A percentile compares a stretch with the other conserved stretches of the same genome.
These are phyloP conservation scores for Rostratula benghalensis DNA, from an alignment of 2,113 vertebrate genomes.

Conservation along the genomic window DNA sequence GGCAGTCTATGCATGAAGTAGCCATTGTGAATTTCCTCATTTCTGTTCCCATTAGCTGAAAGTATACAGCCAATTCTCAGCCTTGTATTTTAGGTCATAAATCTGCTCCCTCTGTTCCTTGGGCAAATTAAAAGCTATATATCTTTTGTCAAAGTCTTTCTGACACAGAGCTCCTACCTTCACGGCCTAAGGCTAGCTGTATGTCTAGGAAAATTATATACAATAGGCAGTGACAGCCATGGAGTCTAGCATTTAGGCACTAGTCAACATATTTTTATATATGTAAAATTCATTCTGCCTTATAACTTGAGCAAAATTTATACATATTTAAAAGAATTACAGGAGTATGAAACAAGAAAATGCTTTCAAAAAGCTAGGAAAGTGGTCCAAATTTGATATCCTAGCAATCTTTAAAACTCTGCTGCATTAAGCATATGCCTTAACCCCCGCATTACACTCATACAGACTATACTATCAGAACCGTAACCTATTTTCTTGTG, in stretches of 20 bases:
- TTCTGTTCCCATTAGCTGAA: conserved; percentile 57
- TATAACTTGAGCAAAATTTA: background rate
- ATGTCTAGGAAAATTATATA: conserved; percentile 51
- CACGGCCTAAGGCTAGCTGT: conserved; percentile 63
- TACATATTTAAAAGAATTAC: conserved; percentile 33
- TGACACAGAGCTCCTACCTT: conserved; percentile 64
- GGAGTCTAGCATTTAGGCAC: conserved; percentile 42
- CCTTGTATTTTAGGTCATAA: conserved; percentile 61
- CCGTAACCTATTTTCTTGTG: background rate
- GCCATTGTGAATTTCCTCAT: conserved; percentile 38
- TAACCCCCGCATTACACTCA: background rate
- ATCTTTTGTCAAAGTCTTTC: conserved; percentile 70
- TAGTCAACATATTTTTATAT: conserved; percentile 57
- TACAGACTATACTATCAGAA: background rate
- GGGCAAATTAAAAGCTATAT: conserved; percentile 77
- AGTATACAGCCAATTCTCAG: conserved; percentile 64
- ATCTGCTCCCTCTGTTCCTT: conserved; percentile 57
- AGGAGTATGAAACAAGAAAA: conserved; percentile 27
- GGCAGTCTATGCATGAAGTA: background rate
- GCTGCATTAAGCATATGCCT: background rate
- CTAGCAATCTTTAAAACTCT: background rate
- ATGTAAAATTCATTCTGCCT: conserved; percentile 33
- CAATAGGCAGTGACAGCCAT: conserved; percentile 57
- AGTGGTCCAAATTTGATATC: background rate
- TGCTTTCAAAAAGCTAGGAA: background rate